phyloP scores from a whole-genome alignment of 2,797 vertebrate genomes.

The Harpagifer antarcticus region DNA sequence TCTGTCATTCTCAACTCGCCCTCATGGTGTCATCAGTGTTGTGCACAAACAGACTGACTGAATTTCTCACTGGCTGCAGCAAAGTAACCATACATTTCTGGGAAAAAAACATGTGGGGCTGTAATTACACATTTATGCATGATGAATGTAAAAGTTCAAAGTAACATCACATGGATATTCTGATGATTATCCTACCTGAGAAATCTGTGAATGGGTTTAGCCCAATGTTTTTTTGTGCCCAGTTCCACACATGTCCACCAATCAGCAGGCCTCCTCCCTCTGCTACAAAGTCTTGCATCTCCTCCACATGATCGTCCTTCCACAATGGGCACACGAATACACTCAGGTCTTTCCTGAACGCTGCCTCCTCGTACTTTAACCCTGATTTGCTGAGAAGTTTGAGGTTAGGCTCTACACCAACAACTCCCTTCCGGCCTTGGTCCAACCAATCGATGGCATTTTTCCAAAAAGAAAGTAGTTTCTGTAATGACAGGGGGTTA shows the following conservation, averaged over 20 bases:
- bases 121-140: no score
- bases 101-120: background rate
- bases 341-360: conserved; percentile 74
- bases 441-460: conserved; percentile 88
- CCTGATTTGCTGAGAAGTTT: conserved; percentile 58
- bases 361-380: conserved; percentile 63
- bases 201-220: conserved; percentile 74
- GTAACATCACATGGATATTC: no score
- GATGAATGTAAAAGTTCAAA: no score
- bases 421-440: conserved; percentile 76
- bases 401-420: conserved; percentile 70
- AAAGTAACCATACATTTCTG: background rate
- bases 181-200: conserved; percentile 58
- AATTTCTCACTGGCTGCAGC: background rate
- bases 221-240: conserved; percentile 73
- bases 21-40: background rate
- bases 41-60: background rate
- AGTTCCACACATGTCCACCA: conserved; percentile 88
- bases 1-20: background rate
- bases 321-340: conserved; percentile 85
- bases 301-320: conserved; percentile 52
- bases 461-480: conserved; percentile 75
- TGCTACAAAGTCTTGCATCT: conserved; percentile 88
- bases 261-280: conserved; percentile 89
- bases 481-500: conserved; percentile 39